A percentile compares a stretch with the other conserved stretches of the same genome.
Conservation (phyloP, 1,140 invertebrate species). For the Drusus annulatus region DNA sequence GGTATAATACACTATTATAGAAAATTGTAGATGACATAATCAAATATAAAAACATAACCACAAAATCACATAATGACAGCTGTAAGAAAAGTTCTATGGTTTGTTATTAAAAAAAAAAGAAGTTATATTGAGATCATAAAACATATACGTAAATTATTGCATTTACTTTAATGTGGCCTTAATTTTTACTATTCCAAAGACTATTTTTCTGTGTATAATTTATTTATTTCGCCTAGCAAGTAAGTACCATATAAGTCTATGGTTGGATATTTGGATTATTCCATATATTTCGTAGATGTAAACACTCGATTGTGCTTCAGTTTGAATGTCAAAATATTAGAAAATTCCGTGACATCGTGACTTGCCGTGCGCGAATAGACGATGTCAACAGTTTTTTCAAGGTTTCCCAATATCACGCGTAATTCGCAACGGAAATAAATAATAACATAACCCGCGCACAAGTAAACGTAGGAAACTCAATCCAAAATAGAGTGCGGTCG, state of each 20-base stretch:
- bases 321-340: conserved; percentile 39
- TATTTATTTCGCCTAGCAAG: too few relatives aligned
- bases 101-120: background rate
- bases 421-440: conserved; percentile 8
- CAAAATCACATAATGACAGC: background rate
- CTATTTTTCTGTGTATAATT: too few relatives aligned
- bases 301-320: background rate
- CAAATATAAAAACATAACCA: background rate
- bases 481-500: background rate
- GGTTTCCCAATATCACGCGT: conserved; percentile 36
- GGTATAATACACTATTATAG: too few relatives aligned
- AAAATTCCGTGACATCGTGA: conserved; percentile 10
- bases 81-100: background rate
- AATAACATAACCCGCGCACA: background rate
- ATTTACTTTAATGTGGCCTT: too few relatives aligned
- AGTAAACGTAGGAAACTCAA: background rate
- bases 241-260: too few relatives aligned
- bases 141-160: too few relatives aligned
- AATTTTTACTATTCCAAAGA: too few relatives aligned
- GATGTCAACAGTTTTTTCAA: conserved; percentile 34
- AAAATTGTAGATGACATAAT: too few relatives aligned
- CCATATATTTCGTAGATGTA: background rate
- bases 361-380: background rate
- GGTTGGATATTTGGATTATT: too few relatives aligned
- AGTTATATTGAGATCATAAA: background rate